Base-by-base conservation (phyloP, 2,888 invertebrate species). In the Erpobdella octoculata region DNA sequence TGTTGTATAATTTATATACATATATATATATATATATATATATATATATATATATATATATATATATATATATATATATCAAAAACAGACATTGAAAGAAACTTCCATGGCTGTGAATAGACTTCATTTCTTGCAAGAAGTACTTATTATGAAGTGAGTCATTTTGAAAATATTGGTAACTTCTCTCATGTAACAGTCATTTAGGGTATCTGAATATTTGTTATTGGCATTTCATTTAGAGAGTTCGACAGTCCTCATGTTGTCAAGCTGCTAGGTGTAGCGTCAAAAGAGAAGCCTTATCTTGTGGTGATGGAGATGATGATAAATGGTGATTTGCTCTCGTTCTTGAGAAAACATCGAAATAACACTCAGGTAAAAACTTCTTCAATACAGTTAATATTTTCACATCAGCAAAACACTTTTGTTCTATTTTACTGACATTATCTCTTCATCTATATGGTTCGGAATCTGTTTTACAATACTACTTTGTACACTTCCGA, bases 281-380 rank as follows among this genome's bases (percentile, higher is more conserved):
- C 97, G 71, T 94, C 95, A 0, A 88, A 89, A 75, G 75, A 76
- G 21, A 92, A 92, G 82, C 97, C 96, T 59, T 92, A 93, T 0
- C 87, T 92, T 68, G 95, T 98, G 0, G 88, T 98, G 53, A 98
- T 98, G 97, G 97, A 98, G 84, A 86, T 97, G 74, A 98, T 98
- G 98, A 89, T 89, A 73, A 88, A 88, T 78, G 95, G 95, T 0
- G 95, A 96, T 86, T 86, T 97, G 73, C 95, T 94, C 85, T 89
- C 90, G 0, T 95, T 91, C 83, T 86, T 96, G 78, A 88, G 93
- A 71, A 89, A 89, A 70, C 91, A 92, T 84, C 87, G 95, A 21
- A 93, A 93, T 0, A 83, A 84, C 72, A 79, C 31, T 21, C 6
- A 66, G 21, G 41, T 25, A 12, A n/a, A 8, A n/a, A n/a, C n/a